Percentiles rank a stretch among this genome's conserved stretches.
phyloP scores from a whole-genome alignment of 2,888 invertebrate species.

The Ormyrus thymus region DNA sequence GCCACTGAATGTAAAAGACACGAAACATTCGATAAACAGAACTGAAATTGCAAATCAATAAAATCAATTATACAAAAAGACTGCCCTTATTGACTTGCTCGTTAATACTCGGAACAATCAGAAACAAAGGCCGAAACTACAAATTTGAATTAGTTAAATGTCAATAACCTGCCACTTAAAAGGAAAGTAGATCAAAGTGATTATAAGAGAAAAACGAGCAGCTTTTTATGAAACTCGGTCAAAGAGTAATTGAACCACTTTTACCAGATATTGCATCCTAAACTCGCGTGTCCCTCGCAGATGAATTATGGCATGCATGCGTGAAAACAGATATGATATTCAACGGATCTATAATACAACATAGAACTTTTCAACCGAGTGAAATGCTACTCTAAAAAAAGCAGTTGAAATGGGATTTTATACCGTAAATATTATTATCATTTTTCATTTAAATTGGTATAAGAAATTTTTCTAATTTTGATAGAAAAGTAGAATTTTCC shows the following conservation, averaged over 20 bases:
- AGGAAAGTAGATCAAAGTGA: constrained; percentile 16
- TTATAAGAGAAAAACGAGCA: constrained; percentile 7
- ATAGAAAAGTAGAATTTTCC: too few relatives aligned
- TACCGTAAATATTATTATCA: too few relatives aligned
- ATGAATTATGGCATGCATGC: not conserved
- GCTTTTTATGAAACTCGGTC: constrained; percentile 35
- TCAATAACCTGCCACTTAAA: constrained; percentile 7
- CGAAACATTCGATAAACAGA: constrained; percentile 8
- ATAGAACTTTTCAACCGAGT: too few relatives aligned
- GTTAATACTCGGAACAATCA: too few relatives aligned
- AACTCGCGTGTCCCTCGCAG: not conserved
- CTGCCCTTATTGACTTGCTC: not conserved
- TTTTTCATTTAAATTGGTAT: too few relatives aligned
- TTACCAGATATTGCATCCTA: too few relatives aligned
- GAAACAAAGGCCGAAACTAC: not conserved
- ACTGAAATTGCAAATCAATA: not conserved
- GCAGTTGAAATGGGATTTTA: too few relatives aligned
- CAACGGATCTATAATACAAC: too few relatives aligned
- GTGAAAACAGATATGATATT: too few relatives aligned
- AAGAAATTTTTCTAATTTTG: too few relatives aligned
- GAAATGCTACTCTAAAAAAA: too few relatives aligned
- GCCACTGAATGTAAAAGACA: not conserved
- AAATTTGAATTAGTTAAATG: constrained; percentile 2
- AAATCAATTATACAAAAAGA: not conserved
- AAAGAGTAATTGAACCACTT: constrained; percentile 20